Evolutionary conservation across 2,888 invertebrate species (phyloP), one percentile per base, ranked within the genome.

Genomic region (Caenorhabditis sp.): DNA sequence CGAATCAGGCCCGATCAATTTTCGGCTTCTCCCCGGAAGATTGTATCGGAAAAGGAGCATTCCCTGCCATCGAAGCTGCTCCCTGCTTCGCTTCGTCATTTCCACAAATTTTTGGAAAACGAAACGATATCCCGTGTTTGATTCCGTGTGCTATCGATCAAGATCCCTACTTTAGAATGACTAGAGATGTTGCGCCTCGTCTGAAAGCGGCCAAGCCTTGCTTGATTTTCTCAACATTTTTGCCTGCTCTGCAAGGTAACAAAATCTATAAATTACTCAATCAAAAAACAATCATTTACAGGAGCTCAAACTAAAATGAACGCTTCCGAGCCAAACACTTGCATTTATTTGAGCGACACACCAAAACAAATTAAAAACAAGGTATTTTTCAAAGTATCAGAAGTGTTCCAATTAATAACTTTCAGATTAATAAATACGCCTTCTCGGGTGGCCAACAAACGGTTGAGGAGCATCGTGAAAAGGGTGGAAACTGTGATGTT

Each of bases 61-160:
- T 99, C 89, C 99, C 99, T 0, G 93, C 95, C 0, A 93, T 95
- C 43, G 96, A 99, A 89, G 97, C 97, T 0, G 94, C 96, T 0
- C 97, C 99, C 0, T 93, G 86, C 67, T 88, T 88, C 70, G 88
- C 89, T 60, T 85, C 88, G 12, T 79, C 81, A 17, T 90, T 90
- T 80, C 88, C 88, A 19, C 84, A 83, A 27, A 81, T 88, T 54
- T 88, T 88, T 75, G 88, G 88, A 65, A 84, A 91, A 61, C 92
- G 92, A 86, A 92, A 93, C 84, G 91, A 92, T 81, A 90, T 95
- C 58, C 92, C 92, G 3, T 93, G 93, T 86, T 90, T 95, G 2
- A 95, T 99, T 77, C 99, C 99, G 0, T 99, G 99, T 89, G 99
- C 96, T 10, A 99, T 99, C 80, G 99, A 99, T 90, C 99, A 99